phyloP scores from a whole-genome alignment of 2,888 invertebrate species.

The Oscheius onirici region DNA sequence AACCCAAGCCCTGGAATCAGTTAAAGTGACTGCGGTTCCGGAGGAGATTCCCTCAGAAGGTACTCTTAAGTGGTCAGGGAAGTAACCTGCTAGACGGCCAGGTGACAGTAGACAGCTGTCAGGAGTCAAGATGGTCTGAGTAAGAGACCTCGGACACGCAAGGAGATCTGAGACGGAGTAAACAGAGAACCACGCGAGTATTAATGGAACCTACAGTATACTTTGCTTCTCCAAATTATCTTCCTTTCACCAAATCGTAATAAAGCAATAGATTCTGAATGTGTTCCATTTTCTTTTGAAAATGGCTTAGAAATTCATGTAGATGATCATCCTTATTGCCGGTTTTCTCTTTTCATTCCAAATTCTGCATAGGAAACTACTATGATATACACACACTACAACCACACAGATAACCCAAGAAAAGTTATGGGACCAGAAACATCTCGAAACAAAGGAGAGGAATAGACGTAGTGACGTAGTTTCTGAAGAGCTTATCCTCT shows the following conservation, averaged over 20 bases:
- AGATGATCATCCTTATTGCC: no score
- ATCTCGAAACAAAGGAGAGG: no score
- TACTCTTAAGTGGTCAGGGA: neutral
- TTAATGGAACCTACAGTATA: constrained; percentile 10
- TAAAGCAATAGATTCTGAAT: neutral
- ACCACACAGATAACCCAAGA: no score
- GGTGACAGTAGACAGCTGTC: constrained; percentile 14
- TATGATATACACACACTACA: no score
- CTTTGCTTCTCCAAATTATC: neutral
- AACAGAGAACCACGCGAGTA: constrained; percentile 30
- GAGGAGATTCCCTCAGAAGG: neutral
- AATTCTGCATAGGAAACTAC: no score
- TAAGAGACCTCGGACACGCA: constrained; percentile 21
- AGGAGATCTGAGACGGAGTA: constrained; percentile 4
- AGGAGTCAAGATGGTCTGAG: constrained; percentile 12
- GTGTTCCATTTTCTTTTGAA: no score
- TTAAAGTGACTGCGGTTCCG: constrained; percentile 12
- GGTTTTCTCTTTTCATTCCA: no score
- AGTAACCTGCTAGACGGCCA: neutral
- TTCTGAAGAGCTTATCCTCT: no score
- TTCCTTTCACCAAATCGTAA: neutral
- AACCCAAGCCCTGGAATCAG: constrained; percentile 20
- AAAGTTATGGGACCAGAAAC: no score
- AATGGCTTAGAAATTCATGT: no score
- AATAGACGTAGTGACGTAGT: no score